Percentiles rank a stretch among this genome's conserved stretches.
phyloP scores from a whole-genome alignment of 2,113 vertebrate genomes.

The Poeciliopsis turrubarensis region DNA sequence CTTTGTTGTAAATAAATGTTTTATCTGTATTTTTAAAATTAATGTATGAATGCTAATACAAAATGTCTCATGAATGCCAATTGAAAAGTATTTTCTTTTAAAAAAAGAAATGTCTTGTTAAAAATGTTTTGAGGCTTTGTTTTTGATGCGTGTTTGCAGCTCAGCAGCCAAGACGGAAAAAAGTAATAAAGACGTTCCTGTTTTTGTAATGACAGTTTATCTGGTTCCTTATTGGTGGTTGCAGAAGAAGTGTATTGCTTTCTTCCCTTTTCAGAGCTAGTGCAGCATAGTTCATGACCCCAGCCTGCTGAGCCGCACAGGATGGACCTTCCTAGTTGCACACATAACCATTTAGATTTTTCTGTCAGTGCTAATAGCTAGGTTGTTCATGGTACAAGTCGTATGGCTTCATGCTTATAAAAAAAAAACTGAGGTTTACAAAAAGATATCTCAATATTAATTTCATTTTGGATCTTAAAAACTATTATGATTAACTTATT shows the following conservation, averaged over 20 bases:
- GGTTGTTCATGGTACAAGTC: too few relatives aligned
- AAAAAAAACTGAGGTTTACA: too few relatives aligned
- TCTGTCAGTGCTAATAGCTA: too few relatives aligned
- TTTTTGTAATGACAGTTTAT: conserved; percentile 9
- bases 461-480: background rate
- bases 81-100: conserved; percentile 20
- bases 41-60: conserved; percentile 17
- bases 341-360: too few relatives aligned
- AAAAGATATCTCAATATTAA: too few relatives aligned
- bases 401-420: too few relatives aligned
- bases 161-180: conserved; percentile 34
- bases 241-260: background rate
- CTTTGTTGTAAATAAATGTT: conserved; percentile 50
- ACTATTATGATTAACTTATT: background rate
- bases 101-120: conserved; percentile 3
- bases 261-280: background rate
- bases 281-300: background rate
- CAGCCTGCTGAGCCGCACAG: too few relatives aligned
- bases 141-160: conserved; percentile 39
- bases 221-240: background rate
- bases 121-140: conserved; percentile 1
- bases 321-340: too few relatives aligned
- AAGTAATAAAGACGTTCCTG: conserved; percentile 37
- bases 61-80: conserved; percentile 23
- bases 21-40: conserved; percentile 25